Conservation (phyloP, 2,113 vertebrate genomes). For the Stictonetta naevosa region DNA sequence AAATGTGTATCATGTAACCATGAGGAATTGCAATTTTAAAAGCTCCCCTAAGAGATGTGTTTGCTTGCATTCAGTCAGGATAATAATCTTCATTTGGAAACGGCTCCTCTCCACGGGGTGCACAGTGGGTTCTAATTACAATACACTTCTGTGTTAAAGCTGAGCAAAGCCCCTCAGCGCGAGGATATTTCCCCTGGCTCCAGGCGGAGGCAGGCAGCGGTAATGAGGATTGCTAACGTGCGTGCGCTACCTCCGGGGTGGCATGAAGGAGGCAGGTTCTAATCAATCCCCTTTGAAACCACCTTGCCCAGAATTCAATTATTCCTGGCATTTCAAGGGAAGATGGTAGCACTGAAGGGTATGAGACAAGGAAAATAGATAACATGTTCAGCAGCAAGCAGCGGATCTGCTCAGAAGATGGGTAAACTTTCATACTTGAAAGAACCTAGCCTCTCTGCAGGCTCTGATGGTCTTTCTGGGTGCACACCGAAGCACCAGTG, state of each 20-base stretch:
- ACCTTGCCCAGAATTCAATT: background rate
- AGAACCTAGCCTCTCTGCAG: background rate
- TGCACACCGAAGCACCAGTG: background rate
- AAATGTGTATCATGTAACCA: background rate
- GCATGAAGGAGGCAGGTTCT: background rate
- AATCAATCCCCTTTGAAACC: background rate
- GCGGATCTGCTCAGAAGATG: background rate
- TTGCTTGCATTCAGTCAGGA: background rate
- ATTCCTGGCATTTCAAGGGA: background rate
- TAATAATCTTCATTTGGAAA: background rate
- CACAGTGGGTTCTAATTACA: background rate
- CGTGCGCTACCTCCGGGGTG: rapidly evolving
- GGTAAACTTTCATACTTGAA: background rate
- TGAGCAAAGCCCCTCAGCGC: background rate
- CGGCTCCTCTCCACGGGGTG: background rate
- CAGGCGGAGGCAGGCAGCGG: rapidly evolving
- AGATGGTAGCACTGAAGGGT: background rate
- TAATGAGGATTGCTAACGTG: rapidly evolving
- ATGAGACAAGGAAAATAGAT: background rate
- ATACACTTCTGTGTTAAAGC: background rate
- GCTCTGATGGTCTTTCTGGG: background rate
- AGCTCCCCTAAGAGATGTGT: background rate
- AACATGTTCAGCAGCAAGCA: background rate
- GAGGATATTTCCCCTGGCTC: background rate
- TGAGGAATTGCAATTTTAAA: background rate